Conservation (phyloP, 2,113 vertebrate genomes). For the Anarrhichthys ocellatus region DNA sequence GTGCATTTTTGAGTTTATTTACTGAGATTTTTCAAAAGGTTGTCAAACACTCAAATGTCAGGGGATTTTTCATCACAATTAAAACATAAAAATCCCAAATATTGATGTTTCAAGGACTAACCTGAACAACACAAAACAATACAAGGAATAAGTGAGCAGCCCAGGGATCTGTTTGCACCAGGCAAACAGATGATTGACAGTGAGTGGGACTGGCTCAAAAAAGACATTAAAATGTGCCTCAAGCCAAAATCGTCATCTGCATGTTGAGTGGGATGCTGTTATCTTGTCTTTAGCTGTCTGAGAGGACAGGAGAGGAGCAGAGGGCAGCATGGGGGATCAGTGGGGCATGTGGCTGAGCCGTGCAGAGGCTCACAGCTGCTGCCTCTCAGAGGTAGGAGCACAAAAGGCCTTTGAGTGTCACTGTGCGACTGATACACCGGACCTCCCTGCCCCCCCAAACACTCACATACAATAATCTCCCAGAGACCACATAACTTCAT, state of each 20-base stretch:
- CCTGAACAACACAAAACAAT: neutral
- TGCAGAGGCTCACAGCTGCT: conserved; percentile 68
- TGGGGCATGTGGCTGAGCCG: conserved; percentile 42
- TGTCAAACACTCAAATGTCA: neutral
- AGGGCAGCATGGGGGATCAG: conserved; percentile 53
- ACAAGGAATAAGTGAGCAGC: neutral
- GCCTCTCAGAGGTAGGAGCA: conserved; percentile 61
- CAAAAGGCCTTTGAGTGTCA: conserved; percentile 68
- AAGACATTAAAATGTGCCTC: conserved; percentile 30
- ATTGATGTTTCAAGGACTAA: conserved; percentile 8
- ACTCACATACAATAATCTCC: conserved; percentile 33
- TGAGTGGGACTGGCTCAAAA: conserved; percentile 24
- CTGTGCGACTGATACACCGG: conserved; percentile 45
- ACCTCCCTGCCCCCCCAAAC: neutral
- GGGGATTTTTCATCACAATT: conserved; percentile 18
- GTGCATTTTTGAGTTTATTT: neutral
- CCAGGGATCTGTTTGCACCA: conserved; percentile 26
- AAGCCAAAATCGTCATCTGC: conserved; percentile 29
- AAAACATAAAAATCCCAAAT: conserved; percentile 4
- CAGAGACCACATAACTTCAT: conserved; percentile 40
- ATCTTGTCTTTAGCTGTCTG: conserved; percentile 39
- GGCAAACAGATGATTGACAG: conserved; percentile 34
- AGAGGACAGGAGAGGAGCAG: conserved; percentile 49
- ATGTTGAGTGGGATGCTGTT: conserved; percentile 32
- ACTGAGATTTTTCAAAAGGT: neutral